These are phyloP conservation scores for Phalanger gymnotis DNA, from an alignment of 2,797 vertebrate species.

Conservation along the genomic window DNA sequence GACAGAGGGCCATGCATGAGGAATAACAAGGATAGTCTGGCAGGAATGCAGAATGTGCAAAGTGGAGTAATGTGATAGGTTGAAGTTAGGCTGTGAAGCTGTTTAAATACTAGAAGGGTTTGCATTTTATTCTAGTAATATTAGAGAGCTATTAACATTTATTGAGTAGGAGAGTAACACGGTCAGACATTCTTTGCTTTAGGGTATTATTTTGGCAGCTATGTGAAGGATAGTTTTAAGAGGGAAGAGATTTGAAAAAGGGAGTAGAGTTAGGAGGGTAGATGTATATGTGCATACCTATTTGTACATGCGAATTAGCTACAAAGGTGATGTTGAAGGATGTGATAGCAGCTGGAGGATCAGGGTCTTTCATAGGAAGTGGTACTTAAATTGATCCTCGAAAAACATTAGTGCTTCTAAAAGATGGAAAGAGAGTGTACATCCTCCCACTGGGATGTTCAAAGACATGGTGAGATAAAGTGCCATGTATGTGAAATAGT, in stretches of 20 bases:
- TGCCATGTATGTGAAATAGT: background rate
- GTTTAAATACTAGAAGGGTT: background rate
- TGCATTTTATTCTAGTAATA: background rate
- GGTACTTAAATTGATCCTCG: background rate
- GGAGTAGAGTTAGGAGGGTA: background rate
- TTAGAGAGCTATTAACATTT: background rate
- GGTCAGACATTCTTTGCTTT: background rate
- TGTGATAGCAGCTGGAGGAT: background rate
- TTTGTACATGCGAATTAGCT: background rate
- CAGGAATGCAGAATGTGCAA: background rate
- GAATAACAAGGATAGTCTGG: background rate
- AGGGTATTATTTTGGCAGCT: background rate
- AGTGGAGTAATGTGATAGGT: background rate
- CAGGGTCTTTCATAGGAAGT: background rate
- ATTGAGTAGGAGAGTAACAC: background rate
- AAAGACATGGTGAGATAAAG: background rate
- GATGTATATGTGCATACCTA: background rate
- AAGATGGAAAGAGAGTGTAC: background rate
- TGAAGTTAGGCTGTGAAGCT: background rate
- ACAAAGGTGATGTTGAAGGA: background rate
- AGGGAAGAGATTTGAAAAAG: background rate
- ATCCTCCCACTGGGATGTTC: background rate
- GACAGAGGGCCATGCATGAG: background rate
- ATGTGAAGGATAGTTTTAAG: background rate
- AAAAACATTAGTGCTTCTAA: background rate